phyloP scores from a whole-genome alignment of 2,888 invertebrate species.

The Entomobrya proxima region DNA sequence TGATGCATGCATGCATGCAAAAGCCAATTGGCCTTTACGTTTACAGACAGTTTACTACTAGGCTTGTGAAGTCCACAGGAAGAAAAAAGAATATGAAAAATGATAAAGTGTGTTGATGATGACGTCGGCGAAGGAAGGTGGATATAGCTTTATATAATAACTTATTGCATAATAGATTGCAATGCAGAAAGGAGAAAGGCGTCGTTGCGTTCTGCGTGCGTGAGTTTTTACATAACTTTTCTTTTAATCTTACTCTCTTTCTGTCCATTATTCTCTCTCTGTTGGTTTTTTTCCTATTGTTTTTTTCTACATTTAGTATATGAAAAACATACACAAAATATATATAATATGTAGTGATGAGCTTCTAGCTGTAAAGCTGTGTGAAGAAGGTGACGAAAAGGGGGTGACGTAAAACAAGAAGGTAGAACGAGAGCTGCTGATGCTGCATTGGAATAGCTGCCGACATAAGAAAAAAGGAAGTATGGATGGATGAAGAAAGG shows the following conservation, averaged over 20 bases:
- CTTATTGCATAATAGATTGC: background rate
- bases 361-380: background rate
- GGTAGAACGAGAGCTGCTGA: background rate
- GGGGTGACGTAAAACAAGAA: constrained; percentile 33
- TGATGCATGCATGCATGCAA: background rate
- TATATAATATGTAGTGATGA: background rate
- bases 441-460: background rate
- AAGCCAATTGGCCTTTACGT: constrained; percentile 21
- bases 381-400: background rate
- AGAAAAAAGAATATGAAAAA: background rate
- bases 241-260: constrained; percentile 17
- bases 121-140: background rate
- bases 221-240: constrained; percentile 30
- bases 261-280: background rate
- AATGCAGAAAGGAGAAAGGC: background rate
- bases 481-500: constrained; percentile 59
- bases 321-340: background rate
- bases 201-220: constrained; percentile 28
- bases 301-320: background rate
- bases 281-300: background rate
- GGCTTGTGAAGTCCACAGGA: constrained; percentile 15
- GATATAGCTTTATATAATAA: background rate
- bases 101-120: constrained; percentile 28
- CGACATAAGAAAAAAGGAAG: constrained; percentile 37
- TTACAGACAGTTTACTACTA: background rate